phyloP scores from a whole-genome alignment of 1,140 invertebrate species.

The Drosophila nigromelanica region DNA sequence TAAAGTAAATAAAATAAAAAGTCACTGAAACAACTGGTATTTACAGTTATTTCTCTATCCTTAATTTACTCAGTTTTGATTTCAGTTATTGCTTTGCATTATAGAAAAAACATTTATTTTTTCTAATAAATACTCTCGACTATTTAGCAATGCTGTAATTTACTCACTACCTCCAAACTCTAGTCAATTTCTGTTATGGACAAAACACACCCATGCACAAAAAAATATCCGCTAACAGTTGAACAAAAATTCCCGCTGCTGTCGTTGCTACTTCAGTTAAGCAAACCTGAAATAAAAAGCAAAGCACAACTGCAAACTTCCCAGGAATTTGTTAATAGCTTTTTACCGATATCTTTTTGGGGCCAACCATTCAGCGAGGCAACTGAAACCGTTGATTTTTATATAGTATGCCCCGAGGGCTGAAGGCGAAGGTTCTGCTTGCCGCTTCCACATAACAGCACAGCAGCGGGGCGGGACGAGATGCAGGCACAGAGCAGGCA shows the following conservation, averaged over 20 bases:
- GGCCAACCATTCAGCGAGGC: conserved; percentile 14
- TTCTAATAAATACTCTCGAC: too few species aligned
- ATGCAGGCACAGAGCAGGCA: conserved; percentile 7
- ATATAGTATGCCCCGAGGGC: conserved; percentile 17
- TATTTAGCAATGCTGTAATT: not conserved
- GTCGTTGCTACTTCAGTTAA: conserved; percentile 21
- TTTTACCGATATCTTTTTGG: conserved; percentile 75
- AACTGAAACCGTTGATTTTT: conserved; percentile 76
- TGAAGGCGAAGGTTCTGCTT: conserved; percentile 13
- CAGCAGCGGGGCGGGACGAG: not conserved
- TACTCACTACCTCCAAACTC: conserved; percentile 2
- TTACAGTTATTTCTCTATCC: too few species aligned
- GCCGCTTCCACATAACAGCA: conserved; percentile 43
- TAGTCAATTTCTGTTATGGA: conserved; percentile 18
- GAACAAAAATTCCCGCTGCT: conserved; percentile 32
- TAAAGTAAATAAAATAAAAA: too few species aligned
- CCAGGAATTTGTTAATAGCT: conserved; percentile 80
- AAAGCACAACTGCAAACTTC: conserved; percentile 74
- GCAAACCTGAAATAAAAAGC: conserved; percentile 8
- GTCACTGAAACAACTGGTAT: too few species aligned
- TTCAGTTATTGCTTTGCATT: too few species aligned
- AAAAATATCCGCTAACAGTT: conserved; percentile 43
- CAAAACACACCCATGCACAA: conserved; percentile 3
- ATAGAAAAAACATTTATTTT: too few species aligned
- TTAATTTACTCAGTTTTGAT: too few species aligned